phyloP scores from a whole-genome alignment of 2,797 vertebrate species.

The Gallinago stenura region DNA sequence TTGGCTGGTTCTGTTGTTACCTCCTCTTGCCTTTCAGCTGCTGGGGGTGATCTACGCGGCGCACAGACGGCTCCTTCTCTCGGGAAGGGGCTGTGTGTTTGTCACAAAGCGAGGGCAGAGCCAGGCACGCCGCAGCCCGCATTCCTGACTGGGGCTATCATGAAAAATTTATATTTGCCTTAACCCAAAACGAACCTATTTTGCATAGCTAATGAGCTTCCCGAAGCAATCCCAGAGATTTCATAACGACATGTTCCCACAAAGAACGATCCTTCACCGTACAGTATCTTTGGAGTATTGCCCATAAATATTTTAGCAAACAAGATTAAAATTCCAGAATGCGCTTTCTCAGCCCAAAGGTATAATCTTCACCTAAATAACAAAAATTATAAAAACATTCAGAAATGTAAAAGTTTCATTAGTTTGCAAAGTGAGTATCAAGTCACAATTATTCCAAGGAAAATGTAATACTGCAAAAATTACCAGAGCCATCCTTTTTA shows the following conservation, averaged over 20 bases:
- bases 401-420: background rate
- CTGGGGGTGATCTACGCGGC: background rate
- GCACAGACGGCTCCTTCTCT: background rate
- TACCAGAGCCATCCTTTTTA: conserved; percentile 60
- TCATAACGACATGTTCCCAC: background rate
- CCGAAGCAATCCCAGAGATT: background rate
- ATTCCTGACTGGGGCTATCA: background rate
- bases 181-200: background rate
- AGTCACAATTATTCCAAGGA: conserved; percentile 45
- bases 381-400: background rate
- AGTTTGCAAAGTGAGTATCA: background rate
- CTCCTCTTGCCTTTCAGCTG: background rate
- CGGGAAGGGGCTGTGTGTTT: background rate
- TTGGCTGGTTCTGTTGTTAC: background rate
- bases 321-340: background rate
- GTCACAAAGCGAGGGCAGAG: background rate
- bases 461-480: conserved; percentile 63
- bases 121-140: background rate
- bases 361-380: background rate
- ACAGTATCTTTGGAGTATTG: background rate
- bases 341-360: background rate
- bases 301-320: conserved; percentile 40
- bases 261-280: background rate
- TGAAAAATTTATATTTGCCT: background rate
- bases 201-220: background rate